phyloP scores from a whole-genome alignment of 2,113 vertebrate species.

The Acanthochromis polyacanthus region DNA sequence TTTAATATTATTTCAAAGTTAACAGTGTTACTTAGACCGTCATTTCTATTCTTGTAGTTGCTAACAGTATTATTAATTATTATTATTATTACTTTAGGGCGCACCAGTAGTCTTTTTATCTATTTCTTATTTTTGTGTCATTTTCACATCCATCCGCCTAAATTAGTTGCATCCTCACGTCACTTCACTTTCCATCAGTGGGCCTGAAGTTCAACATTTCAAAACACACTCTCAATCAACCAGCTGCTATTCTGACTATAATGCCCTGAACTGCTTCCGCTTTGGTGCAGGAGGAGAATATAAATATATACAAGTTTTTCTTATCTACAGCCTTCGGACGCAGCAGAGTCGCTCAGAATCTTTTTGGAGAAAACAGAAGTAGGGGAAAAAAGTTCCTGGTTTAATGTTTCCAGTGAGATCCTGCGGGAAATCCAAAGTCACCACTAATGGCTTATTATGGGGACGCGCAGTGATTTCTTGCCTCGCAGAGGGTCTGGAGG shows the following conservation, averaged over 20 bases:
- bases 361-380: constrained; percentile 11
- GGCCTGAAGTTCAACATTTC: no score
- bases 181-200: no score
- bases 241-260: neutral
- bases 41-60: no score
- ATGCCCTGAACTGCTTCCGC: constrained; percentile 3
- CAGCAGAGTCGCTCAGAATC: neutral
- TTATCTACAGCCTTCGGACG: constrained; percentile 1
- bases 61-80: no score
- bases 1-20: no score
- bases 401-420: constrained; percentile 58
- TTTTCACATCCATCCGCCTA: neutral
- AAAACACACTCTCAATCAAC: neutral
- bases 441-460: constrained; percentile 59
- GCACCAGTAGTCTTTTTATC: no score
- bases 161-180: neutral
- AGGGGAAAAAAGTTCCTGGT: constrained; percentile 18
- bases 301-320: no score
- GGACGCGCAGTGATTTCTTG: constrained; percentile 51
- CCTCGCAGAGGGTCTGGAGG: constrained; percentile 41
- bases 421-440: constrained; percentile 58
- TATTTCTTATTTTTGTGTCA: neutral
- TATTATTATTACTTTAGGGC: no score
- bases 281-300: constrained; percentile 1
- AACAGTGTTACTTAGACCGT: no score